Evolutionary conservation across 2,797 vertebrate genomes (phyloP).

Genomic region (Helarctos malayanus): DNA sequence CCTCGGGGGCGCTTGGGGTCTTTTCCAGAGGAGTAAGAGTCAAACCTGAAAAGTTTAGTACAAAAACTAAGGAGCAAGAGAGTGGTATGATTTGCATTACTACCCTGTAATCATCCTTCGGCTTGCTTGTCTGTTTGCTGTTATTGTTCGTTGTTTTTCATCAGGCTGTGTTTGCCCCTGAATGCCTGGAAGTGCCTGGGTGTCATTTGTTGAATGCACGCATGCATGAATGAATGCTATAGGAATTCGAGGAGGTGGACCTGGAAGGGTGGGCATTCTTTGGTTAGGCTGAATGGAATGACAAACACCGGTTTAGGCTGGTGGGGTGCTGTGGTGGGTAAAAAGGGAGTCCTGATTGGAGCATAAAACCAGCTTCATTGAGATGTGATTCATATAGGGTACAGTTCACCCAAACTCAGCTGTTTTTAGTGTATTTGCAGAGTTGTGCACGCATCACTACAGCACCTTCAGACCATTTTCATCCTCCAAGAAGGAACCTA

Average conservation of each 20-base stretch:
- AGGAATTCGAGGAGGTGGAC: background rate
- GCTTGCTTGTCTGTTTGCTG: background rate
- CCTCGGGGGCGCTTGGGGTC: background rate
- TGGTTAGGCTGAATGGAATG: background rate
- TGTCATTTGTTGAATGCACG: background rate
- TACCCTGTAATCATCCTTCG: accelerated
- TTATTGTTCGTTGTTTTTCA: background rate
- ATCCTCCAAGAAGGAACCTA: background rate
- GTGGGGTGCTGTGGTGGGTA: background rate
- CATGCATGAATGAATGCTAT: background rate
- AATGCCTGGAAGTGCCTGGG: background rate
- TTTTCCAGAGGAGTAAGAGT: background rate
- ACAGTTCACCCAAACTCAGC: background rate
- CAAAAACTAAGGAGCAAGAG: background rate
- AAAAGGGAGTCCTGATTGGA: background rate
- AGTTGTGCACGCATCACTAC: background rate
- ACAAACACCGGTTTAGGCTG: background rate
- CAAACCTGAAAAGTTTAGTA: background rate
- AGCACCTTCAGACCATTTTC: background rate
- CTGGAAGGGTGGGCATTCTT: background rate
- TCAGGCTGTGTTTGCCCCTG: background rate
- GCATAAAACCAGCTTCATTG: accelerated
- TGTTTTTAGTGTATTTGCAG: background rate
- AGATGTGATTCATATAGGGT: accelerated
- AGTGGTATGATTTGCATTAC: accelerated